Base-by-base conservation (phyloP, 1,140 invertebrate species). In the Zaprionus africanus region DNA sequence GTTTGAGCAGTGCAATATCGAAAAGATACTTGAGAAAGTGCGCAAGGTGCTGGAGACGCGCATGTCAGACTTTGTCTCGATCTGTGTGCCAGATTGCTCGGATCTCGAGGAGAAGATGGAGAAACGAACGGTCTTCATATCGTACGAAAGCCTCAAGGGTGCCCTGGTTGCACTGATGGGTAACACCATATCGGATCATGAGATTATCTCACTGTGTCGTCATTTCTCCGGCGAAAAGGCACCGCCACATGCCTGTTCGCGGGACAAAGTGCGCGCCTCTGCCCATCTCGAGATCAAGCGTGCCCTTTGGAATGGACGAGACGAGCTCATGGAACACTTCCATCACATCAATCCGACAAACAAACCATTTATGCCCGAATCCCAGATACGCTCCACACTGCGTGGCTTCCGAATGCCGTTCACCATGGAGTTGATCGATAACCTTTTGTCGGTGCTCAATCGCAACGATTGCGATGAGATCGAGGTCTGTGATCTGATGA, bases 171-270 rank as follows among this genome's bases (percentile, higher is more conserved):
- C 93, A 41, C 85, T 94, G 12, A 92, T 96, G 92, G 95, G 94
- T 15, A 94, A 95, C 17, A 93, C 94, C 51, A 96, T 97, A 83
- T 95, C 94, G 0, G 96, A 97, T 77, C 96, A 97, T 41, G 96
- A 97, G 93, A 96, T 96, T 73, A 93, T 97, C 3, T 96, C 96
- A 1, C 88, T 97, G 2, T 95, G 95, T 2, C 94, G 96, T 71
- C 93, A 94, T 74, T 97, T 96, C 81, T 93, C 24, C 62, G 91
- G 61, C 81, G 94, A 65, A 92, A 94, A 68, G 93, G 93, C 76
- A 38, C 88, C 93, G 63, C 36, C 92, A 83, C 65, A 93, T 94
- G 22, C 63, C 36, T 87, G 79, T 90, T 78, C 87, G 78, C 69
- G 67, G 74, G 88, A 85, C 77, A 79, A 82, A 93, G 81, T 93